Base-by-base conservation (phyloP, 1,140 invertebrate species). In the Pseudomyrmex dendroicus region DNA sequence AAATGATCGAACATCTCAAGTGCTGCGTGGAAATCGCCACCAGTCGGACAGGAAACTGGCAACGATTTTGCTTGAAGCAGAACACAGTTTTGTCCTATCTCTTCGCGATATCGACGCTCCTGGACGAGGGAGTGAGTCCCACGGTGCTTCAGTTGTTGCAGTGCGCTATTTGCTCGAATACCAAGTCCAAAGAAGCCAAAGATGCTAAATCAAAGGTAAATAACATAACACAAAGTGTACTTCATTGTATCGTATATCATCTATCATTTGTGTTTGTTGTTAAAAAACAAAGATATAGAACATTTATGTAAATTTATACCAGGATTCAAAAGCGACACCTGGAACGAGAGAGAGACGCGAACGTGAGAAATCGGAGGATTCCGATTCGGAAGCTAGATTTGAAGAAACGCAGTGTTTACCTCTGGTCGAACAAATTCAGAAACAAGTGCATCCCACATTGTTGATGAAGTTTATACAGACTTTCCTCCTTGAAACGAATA, bases 1-100 rank as follows among this genome's bases (percentile, higher is more conserved):
- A 98, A 83, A 95, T 99, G 17, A 98, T 99, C 88, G 99, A 99
- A 92, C 98, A 99, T 95, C 94, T 99, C 66, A 99, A 99, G 94
- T 97, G 97, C 17, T 99, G 98, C 89, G 96, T 97, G 72, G 99
- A 99, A 92, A 98, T 99, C 82, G 98, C 98, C 22, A 96, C 96
- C 15, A 97, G 96, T 86, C 96, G 98, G n/a, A 98, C 98, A 0
- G 96, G 97, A 74, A 99, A 99, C 94, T 99, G 99, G 99, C 98
- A 99, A 93, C 96, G 97, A 89, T 98, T 98, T 93, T 99, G 98
- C 92, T 93, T 96, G 12, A 95, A 96, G 35, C 96, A 98, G 84
- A 95, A 96, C 87, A 96, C 98, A 0, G 95, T 99, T 25, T 70
- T 94, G 0, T 94, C 93, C 0, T 94, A 94, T 82, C 80, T 94